These are phyloP conservation scores for Anadara kagoshimensis DNA, from an alignment of 1,140 invertebrate genomes.

Conservation along the genomic window DNA sequence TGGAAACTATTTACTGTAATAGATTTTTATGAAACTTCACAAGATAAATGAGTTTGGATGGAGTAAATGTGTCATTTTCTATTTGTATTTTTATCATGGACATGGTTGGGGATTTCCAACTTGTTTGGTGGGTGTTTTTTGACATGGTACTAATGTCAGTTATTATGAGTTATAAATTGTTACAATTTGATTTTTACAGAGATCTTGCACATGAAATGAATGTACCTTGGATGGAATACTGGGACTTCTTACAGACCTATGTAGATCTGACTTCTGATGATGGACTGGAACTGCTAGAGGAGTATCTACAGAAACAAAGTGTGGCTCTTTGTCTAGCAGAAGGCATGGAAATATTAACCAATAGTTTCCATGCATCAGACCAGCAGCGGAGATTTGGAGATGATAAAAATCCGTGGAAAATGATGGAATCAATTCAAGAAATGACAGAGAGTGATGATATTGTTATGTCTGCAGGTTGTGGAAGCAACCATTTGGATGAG, in stretches of 20 bases:
- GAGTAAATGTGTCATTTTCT: no score
- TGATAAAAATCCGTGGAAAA: background rate
- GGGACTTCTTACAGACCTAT: constrained; percentile 89
- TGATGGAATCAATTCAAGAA: constrained; percentile 4
- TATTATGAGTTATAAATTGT: no score
- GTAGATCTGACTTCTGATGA: constrained; percentile 83
- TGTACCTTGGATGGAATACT: constrained; percentile 92
- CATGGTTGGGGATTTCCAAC: no score
- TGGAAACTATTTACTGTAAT: no score
- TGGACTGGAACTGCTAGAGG: constrained; percentile 84
- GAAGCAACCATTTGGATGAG: constrained; percentile 1
- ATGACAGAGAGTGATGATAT: constrained; percentile 12
- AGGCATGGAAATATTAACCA: constrained; percentile 16
- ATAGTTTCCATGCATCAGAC: constrained; percentile 19
- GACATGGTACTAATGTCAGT: no score
- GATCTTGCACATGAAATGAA: constrained; percentile 84
- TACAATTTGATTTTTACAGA: constrained; percentile 72
- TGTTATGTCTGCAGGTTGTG: background rate
- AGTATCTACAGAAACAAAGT: constrained; percentile 79
- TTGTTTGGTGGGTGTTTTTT: no score
- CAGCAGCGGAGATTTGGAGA: constrained; percentile 8
- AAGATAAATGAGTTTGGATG: no score
- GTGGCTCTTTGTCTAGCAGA: constrained; percentile 38
- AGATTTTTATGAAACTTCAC: no score
- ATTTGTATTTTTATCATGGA: no score